These are phyloP conservation scores for Probosciger aterrimus DNA, from an alignment of 2,113 vertebrate genomes.

Conservation along the genomic window DNA sequence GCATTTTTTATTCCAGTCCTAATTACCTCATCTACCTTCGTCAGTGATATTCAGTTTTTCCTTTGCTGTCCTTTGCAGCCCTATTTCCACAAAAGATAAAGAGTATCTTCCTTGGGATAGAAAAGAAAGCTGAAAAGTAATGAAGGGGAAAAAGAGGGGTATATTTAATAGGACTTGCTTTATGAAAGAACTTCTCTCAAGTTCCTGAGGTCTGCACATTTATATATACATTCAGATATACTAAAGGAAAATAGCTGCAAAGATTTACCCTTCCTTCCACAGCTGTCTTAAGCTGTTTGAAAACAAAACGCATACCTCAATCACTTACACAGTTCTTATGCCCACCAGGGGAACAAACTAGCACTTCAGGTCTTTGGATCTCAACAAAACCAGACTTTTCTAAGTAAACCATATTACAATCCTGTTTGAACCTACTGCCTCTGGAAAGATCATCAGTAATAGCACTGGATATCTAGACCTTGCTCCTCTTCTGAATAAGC, in stretches of 20 bases:
- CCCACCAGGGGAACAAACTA: not conserved
- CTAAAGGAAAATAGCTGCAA: not conserved
- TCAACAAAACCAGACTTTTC: not conserved
- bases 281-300: not conserved
- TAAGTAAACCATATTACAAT: not conserved
- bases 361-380: not conserved
- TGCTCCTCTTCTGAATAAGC: not conserved
- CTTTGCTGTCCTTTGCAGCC: not conserved
- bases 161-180: not conserved
- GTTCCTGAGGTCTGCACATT: not conserved
- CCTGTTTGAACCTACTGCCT: not conserved
- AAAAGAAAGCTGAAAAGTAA: not conserved
- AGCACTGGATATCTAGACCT: not conserved
- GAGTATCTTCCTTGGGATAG: not conserved
- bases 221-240: not conserved
- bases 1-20: not conserved
- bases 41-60: not conserved
- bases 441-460: not conserved
- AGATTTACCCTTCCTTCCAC: not conserved
- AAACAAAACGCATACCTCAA: not conserved
- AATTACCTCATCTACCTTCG: not conserved
- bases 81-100: not conserved
- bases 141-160: rapidly evolving
- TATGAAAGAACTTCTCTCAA: not conserved
- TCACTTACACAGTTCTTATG: not conserved